phyloP scores from a whole-genome alignment of 2,888 invertebrate species.

The Megastigmus dorsalis region DNA sequence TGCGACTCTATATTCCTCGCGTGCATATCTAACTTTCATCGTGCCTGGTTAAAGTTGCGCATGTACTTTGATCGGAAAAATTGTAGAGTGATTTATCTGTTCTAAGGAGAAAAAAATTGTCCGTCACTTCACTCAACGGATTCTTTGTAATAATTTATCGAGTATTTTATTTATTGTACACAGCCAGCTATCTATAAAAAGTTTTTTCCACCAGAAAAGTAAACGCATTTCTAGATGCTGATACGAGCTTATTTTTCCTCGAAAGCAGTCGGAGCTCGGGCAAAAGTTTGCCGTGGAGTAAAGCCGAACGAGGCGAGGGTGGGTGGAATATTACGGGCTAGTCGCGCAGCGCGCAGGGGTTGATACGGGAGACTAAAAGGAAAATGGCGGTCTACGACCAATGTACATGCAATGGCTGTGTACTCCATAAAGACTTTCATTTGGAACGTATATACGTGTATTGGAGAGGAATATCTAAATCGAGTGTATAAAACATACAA shows the following conservation, averaged over 20 bases:
- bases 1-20: conserved; percentile 10
- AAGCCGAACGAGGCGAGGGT: not conserved
- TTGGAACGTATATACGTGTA: too few relatives aligned
- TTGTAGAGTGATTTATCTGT: not conserved
- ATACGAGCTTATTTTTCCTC: too few relatives aligned
- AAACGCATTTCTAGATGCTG: too few relatives aligned
- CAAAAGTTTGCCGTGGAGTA: not conserved
- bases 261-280: not conserved
- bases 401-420: too few relatives aligned
- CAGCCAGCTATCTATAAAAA: too few relatives aligned
- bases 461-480: too few relatives aligned
- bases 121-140: too few relatives aligned
- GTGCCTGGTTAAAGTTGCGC: not conserved
- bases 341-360: conserved; percentile 9
- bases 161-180: conserved; percentile 38
- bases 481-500: too few relatives aligned
- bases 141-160: not conserved
- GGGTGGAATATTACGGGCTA: conserved; percentile 48
- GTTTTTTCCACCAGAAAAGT: too few relatives aligned
- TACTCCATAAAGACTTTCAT: too few relatives aligned
- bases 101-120: too few relatives aligned
- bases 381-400: conserved; percentile 65
- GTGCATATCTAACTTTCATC: conserved; percentile 3
- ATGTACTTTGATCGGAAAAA: conserved; percentile 5
- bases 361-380: conserved; percentile 58